phyloP scores from a whole-genome alignment of 1,140 invertebrate genomes.

The Megalonaias nervosa region DNA sequence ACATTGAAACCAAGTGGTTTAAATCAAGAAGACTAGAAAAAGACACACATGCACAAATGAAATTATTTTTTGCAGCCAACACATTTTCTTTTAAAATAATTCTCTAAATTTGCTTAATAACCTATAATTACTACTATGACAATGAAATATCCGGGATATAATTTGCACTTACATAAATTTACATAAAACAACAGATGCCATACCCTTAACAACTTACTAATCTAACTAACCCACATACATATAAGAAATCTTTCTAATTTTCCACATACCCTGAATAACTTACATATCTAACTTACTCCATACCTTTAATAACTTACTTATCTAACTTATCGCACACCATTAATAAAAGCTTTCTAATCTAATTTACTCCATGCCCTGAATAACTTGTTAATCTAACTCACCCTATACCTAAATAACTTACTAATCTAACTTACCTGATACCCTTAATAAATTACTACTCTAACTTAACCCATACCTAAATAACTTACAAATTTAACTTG shows the following conservation, averaged over 20 bases:
- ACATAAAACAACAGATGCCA: too few species aligned
- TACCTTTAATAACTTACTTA: constrained; percentile 13
- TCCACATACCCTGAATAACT: neutral
- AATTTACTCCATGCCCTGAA: neutral
- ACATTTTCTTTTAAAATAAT: too few species aligned
- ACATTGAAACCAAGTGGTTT: too few species aligned
- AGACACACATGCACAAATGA: too few species aligned
- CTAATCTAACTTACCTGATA: neutral
- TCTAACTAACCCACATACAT: too few species aligned
- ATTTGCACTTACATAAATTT: too few species aligned
- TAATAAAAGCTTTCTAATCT: neutral
- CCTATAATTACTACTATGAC: too few species aligned
- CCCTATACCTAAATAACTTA: constrained; percentile 3
- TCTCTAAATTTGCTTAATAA: too few species aligned
- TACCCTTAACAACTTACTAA: too few species aligned
- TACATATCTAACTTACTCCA: neutral
- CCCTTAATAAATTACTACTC: neutral
- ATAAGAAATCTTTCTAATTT: neutral
- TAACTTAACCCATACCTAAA: constrained; percentile 9
- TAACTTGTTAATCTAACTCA: neutral
- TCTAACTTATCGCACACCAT: neutral
- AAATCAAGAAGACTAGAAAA: too few species aligned
- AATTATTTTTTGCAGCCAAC: too few species aligned
- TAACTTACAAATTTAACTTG: neutral
- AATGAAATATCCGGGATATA: too few species aligned